A percentile compares a stretch with the other conserved stretches of the same genome.
Evolutionary conservation across 2,797 vertebrate genomes (phyloP).

Genomic region (Darevskia mixta): DNA sequence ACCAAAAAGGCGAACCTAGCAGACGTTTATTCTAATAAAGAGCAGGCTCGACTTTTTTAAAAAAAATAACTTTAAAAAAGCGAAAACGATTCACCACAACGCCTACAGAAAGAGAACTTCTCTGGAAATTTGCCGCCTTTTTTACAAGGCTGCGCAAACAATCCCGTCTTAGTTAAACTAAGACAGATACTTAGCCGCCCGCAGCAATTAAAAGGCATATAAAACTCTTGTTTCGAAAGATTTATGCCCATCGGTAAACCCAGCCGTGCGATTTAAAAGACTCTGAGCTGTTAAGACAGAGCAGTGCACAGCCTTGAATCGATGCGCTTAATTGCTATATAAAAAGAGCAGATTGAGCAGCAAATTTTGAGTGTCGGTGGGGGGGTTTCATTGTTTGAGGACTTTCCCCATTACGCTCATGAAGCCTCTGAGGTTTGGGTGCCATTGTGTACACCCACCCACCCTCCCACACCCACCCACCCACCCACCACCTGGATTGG

Average conservation of each 20-base stretch:
- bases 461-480: no score
- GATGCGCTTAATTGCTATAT: background rate
- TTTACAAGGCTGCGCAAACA: background rate
- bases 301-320: background rate
- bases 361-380: background rate
- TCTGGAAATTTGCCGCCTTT: background rate
- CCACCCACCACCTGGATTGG: no score
- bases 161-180: background rate
- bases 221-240: background rate
- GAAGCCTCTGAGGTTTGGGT: no score
- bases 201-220: background rate
- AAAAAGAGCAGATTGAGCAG: background rate
- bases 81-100: background rate
- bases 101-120: no score
- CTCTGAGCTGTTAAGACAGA: background rate
- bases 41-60: no score
- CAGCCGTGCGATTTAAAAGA: background rate
- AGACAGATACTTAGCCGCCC: background rate
- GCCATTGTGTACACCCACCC: no score
- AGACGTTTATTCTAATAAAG: no score
- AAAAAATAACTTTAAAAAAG: no score
- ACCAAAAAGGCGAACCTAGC: background rate
- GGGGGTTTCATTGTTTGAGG: no score
- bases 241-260: background rate
- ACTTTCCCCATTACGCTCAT: no score